Percentiles rank a stretch among this genome's conserved stretches.
Evolutionary conservation across 2,113 vertebrate species (phyloP).

Genomic region (Geococcyx californianus): DNA sequence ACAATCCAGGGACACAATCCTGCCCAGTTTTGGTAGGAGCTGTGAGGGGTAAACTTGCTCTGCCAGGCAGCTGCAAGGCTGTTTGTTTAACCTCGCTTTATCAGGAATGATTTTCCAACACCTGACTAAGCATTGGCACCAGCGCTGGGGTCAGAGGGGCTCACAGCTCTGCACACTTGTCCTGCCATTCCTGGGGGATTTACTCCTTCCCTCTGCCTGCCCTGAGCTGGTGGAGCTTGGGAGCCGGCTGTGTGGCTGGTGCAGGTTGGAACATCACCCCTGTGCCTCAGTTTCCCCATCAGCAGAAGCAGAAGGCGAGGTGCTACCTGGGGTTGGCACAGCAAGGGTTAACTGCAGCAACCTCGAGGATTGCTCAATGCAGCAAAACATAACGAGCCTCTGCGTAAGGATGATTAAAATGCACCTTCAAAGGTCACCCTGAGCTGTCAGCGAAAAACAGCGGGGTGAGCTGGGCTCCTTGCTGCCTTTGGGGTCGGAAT

Average conservation of each 20-base stretch:
- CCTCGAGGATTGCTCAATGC: background rate
- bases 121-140: background rate
- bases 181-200: rapidly evolving
- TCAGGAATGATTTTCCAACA: background rate
- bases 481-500: background rate
- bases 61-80: background rate
- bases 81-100: background rate
- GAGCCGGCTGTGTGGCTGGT: background rate
- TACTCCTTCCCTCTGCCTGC: background rate
- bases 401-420: background rate
- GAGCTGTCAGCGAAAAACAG: background rate
- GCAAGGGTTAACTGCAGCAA: background rate
- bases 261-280: rapidly evolving
- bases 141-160: background rate
- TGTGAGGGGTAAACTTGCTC: background rate
- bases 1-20: background rate
- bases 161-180: background rate
- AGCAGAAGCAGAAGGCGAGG: background rate
- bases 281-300: background rate
- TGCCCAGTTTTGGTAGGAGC: background rate
- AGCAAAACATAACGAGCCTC: background rate
- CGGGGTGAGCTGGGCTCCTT: background rate
- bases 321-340: rapidly evolving
- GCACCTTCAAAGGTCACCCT: background rate
- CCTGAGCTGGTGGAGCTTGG: background rate